A percentile compares a stretch with the other conserved stretches of the same genome.
Conservation (phyloP, 2,797 vertebrate genomes). For the Cyprinodon diabolis region DNA sequence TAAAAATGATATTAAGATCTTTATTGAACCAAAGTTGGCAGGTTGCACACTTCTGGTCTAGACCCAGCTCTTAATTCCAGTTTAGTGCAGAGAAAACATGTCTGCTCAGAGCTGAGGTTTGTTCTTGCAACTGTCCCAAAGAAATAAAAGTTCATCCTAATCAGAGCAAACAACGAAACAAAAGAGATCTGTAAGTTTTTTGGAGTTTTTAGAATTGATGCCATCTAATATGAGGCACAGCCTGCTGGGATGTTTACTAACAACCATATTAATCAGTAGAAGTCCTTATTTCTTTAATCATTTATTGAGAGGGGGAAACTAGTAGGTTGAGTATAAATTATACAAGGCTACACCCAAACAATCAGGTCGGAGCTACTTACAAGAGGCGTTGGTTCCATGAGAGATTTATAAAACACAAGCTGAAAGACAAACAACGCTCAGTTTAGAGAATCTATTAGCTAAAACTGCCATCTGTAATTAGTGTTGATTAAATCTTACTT, state of each 20-base stretch:
- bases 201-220: too few species aligned
- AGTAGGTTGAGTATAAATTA: not conserved
- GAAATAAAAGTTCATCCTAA: not conserved
- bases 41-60: too few species aligned
- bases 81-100: too few species aligned
- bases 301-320: not conserved
- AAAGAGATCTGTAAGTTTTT: too few species aligned
- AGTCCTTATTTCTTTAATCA: not conserved
- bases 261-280: too few species aligned
- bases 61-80: too few species aligned
- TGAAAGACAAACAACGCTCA: constrained; percentile 36
- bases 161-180: too few species aligned
- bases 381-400: constrained; percentile 25
- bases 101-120: not conserved
- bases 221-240: not conserved
- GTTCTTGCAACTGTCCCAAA: not conserved
- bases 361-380: constrained; percentile 40
- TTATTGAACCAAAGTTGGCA: too few species aligned
- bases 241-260: not conserved
- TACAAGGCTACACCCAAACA: not conserved
- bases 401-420: constrained; percentile 44
- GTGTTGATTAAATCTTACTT: not conserved
- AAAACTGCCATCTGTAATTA: not conserved
- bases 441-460: not conserved
- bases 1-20: too few species aligned